Evolutionary conservation across 2,888 invertebrate species (phyloP).

Genomic region (Pandemis cinnamomeana): DNA sequence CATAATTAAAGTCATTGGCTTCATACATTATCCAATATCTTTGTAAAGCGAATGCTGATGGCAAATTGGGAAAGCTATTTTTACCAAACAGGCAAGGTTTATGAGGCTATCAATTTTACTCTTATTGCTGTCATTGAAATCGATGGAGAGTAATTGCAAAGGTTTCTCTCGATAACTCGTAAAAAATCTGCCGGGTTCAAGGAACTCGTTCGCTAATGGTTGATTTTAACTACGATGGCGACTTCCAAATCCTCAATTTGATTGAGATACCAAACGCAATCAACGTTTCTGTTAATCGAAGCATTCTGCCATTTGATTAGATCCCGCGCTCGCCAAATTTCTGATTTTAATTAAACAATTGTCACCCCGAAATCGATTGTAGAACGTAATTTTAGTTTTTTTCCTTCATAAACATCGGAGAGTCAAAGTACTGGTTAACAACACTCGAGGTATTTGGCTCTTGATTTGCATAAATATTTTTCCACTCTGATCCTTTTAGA

Average conservation of each 20-base stretch:
- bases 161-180: neutral
- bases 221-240: slow-evolving; percentile 8
- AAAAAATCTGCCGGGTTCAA: neutral
- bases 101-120: slow-evolving; percentile 3
- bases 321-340: slow-evolving; percentile 42
- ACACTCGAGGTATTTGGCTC: slow-evolving; percentile 73
- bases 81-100: neutral
- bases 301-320: slow-evolving; percentile 36
- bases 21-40: slow-evolving; percentile 6
- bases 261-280: slow-evolving; percentile 45
- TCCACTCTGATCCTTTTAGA: slow-evolving; percentile 54
- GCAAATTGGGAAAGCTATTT: neutral
- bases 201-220: neutral
- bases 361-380: slow-evolving; percentile 31
- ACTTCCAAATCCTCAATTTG: slow-evolving; percentile 39
- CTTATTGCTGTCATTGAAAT: slow-evolving; percentile 1
- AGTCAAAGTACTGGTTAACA: slow-evolving; percentile 54
- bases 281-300: slow-evolving; percentile 40
- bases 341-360: slow-evolving; percentile 44
- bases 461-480: slow-evolving; percentile 62
- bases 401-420: slow-evolving; percentile 37
- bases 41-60: neutral
- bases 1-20: slow-evolving; percentile 33
- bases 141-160: slow-evolving; percentile 4
- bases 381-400: slow-evolving; percentile 28